These are phyloP conservation scores for Melanostoma scalare DNA, from an alignment of 2,888 invertebrate genomes.

Conservation along the genomic window DNA sequence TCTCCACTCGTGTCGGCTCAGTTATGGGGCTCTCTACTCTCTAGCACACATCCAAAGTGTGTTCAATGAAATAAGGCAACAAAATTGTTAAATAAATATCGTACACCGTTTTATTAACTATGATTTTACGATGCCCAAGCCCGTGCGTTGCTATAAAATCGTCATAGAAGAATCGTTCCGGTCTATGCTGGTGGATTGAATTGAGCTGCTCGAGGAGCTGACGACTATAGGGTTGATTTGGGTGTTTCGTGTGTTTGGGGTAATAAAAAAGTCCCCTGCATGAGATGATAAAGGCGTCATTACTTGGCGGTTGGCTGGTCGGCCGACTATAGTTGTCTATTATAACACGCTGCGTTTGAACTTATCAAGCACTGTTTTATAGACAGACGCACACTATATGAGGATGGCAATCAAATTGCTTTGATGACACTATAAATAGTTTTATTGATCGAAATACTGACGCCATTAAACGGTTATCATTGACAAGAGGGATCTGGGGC, in stretches of 20 bases:
- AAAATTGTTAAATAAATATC: constrained; percentile 56
- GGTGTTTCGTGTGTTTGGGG: constrained; percentile 44
- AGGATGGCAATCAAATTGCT: constrained; percentile 63
- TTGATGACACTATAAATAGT: constrained; percentile 69
- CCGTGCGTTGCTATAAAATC: constrained; percentile 44
- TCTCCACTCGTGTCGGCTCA: not conserved
- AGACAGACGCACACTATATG: constrained; percentile 36
- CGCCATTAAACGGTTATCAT: constrained; percentile 59
- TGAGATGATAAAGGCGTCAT: constrained; percentile 41
- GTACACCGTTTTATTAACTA: constrained; percentile 62
- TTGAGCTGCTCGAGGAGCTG: constrained; percentile 5
- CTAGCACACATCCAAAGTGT: not conserved
- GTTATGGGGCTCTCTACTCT: not conserved
- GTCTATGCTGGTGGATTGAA: not conserved
- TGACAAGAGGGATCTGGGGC: too few relatives aligned
- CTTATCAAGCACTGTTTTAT: constrained; percentile 46
- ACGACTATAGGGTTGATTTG: constrained; percentile 38
- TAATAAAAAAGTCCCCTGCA: constrained; percentile 47
- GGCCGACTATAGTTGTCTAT: constrained; percentile 36
- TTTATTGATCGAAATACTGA: constrained; percentile 55
- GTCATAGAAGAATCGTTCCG: constrained; percentile 18
- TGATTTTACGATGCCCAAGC: constrained; percentile 60
- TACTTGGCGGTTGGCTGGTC: constrained; percentile 43
- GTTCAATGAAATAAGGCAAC: constrained; percentile 38
- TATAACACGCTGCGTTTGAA: constrained; percentile 49